phyloP scores from a whole-genome alignment of 37 sponge, comb jelly and placozoan genomes.

The Lycopodina hypogea region DNA sequence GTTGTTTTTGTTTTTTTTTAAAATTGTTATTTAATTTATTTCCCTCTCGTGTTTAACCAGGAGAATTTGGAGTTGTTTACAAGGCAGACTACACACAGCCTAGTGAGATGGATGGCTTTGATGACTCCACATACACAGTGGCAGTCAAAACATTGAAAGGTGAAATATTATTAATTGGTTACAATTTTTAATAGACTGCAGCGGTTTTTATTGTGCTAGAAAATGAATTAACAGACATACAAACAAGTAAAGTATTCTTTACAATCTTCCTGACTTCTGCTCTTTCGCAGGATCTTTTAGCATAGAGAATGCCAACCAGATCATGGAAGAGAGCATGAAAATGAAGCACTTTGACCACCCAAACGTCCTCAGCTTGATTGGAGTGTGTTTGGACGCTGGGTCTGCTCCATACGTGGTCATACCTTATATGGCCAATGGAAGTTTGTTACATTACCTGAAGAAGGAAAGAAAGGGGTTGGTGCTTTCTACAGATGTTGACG shows the following conservation, averaged over 20 bases:
- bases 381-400: constrained; percentile 39
- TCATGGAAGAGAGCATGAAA: constrained; percentile 28
- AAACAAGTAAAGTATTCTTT: no score
- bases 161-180: neutral
- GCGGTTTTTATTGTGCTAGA: neutral
- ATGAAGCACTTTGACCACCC: constrained; percentile 44
- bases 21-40: no score
- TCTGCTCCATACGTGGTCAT: constrained; percentile 41
- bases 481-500: neutral
- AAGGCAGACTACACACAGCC: constrained; percentile 13
- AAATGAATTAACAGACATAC: neutral
- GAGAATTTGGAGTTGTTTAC: constrained; percentile 48
- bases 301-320: constrained; percentile 1
- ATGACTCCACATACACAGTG: constrained; percentile 7
- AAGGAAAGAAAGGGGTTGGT: constrained; percentile 13
- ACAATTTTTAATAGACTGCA: neutral
- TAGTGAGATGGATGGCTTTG: neutral
- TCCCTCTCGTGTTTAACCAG: no score
- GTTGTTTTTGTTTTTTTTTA: no score
- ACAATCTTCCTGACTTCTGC: neutral
- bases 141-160: constrained; percentile 43
- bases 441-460: constrained; percentile 30
- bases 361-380: constrained; percentile 35
- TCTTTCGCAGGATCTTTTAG: constrained; percentile 13
- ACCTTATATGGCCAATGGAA: constrained; percentile 38